Evolutionary conservation across 2,797 vertebrate species (phyloP).

Genomic region (Vireo griseus): DNA sequence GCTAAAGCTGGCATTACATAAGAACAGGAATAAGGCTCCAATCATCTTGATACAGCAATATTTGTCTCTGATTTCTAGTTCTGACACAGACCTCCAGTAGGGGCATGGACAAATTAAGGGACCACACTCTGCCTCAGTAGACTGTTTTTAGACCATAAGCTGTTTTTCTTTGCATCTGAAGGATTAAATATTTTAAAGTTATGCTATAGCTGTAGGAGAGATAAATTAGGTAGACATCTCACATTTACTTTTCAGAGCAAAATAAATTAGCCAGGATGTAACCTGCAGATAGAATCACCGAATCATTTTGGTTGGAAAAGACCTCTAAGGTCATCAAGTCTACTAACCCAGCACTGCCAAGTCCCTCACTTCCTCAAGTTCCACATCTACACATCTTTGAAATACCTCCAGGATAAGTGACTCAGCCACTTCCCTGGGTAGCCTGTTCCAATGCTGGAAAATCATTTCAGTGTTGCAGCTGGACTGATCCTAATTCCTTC

Average conservation of each 20-base stretch:
- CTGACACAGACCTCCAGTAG: background rate
- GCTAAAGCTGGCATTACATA: rapidly evolving
- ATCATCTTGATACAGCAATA: background rate
- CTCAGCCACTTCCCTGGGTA: background rate
- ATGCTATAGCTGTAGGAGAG: background rate
- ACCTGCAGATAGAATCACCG: background rate
- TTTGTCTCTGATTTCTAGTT: background rate
- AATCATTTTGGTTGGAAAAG: background rate
- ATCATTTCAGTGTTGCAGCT: background rate
- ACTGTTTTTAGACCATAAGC: background rate
- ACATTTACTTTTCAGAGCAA: background rate
- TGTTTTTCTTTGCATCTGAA: background rate
- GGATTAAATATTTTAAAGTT: background rate
- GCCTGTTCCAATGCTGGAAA: background rate
- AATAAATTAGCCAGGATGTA: background rate
- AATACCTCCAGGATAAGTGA: background rate
- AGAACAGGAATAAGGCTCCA: background rate
- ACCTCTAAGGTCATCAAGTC: background rate
- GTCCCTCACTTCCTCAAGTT: background rate
- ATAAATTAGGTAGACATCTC: background rate
- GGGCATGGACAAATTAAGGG: background rate
- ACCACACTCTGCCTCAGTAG: background rate
- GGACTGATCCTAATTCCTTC: background rate
- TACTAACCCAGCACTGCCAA: background rate
- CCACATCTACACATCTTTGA: background rate